Evolutionary conservation across 1,140 invertebrate species (phyloP).

Genomic region (Oedothorax gibbosus): DNA sequence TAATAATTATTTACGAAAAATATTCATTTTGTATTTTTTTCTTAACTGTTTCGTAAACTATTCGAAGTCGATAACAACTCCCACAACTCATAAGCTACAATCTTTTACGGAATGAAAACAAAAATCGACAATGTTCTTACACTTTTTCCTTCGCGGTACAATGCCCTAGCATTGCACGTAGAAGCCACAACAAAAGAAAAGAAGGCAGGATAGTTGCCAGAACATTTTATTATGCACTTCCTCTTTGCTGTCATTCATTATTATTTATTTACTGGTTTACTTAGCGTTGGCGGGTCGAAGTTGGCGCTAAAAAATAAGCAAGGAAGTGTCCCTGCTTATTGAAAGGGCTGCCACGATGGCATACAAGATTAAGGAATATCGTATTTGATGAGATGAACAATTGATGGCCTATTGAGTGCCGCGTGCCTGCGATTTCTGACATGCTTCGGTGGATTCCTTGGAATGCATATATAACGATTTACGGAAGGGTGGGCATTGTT

Average conservation of each 20-base stretch:
- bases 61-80: neutral
- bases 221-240: neutral
- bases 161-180: neutral
- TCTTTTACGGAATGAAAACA: constrained; percentile 7
- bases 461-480: neutral
- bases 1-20: no score
- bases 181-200: neutral
- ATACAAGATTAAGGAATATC: constrained; percentile 9
- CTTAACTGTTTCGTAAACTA: no score
- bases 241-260: neutral
- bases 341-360: neutral
- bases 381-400: constrained; percentile 16
- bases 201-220: constrained; percentile 19
- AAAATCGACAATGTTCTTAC: neutral
- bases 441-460: constrained; percentile 1
- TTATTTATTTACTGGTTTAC: neutral
- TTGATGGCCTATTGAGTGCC: constrained; percentile 17
- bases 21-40: no score
- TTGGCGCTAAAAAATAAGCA: neutral
- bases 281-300: neutral
- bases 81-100: constrained; percentile 19
- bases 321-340: constrained; percentile 10
- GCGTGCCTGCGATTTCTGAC: neutral
- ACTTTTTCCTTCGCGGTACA: constrained; percentile 2
- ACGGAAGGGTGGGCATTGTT: no score